Evolutionary conservation across 2,113 vertebrate genomes (phyloP).

Genomic region (Eptesicus fuscus): DNA sequence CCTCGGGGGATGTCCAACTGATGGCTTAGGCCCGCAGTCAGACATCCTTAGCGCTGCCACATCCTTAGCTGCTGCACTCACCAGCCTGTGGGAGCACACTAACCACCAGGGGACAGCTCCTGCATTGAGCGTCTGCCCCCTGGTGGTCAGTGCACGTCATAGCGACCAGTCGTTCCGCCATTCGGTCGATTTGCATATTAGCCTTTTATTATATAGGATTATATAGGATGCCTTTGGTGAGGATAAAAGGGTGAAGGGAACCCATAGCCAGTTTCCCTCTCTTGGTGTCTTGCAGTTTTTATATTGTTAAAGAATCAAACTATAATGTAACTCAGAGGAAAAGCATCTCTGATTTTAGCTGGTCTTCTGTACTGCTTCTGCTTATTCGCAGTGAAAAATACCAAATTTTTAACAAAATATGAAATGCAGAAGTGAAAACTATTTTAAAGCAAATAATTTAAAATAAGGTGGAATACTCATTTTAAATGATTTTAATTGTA

Average conservation of each 20-base stretch:
- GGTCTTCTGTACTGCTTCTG: not conserved
- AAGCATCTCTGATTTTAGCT: not conserved
- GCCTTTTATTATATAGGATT: too few species aligned
- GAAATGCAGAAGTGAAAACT: not conserved
- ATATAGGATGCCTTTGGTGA: not conserved
- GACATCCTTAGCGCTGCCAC: too few species aligned
- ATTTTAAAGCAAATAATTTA: slow-evolving; percentile 32
- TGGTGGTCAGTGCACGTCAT: too few species aligned
- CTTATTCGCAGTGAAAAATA: not conserved
- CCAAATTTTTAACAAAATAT: not conserved
- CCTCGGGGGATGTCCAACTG: too few species aligned
- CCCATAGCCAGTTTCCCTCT: not conserved
- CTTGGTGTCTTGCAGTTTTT: not conserved
- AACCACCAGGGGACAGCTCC: too few species aligned
- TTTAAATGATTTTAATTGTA: slow-evolving; percentile 68
- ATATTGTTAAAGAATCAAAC: not conserved
- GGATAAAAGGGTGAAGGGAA: not conserved
- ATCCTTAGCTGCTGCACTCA: too few species aligned
- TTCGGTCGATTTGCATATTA: too few species aligned
- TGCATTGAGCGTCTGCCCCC: too few species aligned
- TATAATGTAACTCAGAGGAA: not conserved
- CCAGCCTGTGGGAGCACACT: too few species aligned
- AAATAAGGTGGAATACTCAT: slow-evolving; percentile 25
- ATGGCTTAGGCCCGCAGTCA: too few species aligned
- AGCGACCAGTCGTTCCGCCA: too few species aligned